phyloP scores from a whole-genome alignment of 2,113 vertebrate species.

The Gila orcuttii region DNA sequence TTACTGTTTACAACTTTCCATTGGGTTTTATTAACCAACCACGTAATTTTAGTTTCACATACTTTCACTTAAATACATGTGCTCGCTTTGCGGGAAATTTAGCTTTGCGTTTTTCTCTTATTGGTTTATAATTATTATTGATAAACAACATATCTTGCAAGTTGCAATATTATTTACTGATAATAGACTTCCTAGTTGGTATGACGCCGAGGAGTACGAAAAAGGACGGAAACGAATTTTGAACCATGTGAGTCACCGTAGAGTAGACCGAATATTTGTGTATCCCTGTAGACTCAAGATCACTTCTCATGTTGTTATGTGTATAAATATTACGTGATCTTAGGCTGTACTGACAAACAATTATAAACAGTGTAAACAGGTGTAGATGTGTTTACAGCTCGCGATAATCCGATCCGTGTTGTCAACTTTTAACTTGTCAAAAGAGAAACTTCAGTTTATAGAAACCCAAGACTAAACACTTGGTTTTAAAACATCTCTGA shows the following conservation, averaged over 20 bases:
- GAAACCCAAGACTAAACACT: not conserved
- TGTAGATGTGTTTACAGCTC: not conserved
- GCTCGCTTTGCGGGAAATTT: not conserved
- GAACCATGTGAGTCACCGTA: constrained; percentile 37
- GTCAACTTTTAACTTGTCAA: not conserved
- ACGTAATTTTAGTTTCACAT: not conserved
- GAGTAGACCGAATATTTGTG: constrained; percentile 9
- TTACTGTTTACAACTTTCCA: not conserved
- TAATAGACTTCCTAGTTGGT: not conserved
- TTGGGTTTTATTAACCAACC: not conserved
- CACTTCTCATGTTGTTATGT: not conserved
- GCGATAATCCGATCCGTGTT: not conserved
- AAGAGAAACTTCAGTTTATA: not conserved
- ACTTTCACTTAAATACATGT: not conserved
- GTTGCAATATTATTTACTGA: not conserved
- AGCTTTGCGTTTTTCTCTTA: not conserved
- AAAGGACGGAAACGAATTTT: not conserved
- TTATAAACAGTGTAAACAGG: not conserved
- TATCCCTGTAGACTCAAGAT: not conserved
- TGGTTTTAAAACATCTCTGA: not conserved
- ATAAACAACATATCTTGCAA: not conserved
- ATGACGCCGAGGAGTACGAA: not conserved
- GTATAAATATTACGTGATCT: not conserved
- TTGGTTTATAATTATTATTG: not conserved
- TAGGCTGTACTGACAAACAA: not conserved